These are phyloP conservation scores for Drosophila nigromelanica DNA, from an alignment of 1,140 invertebrate genomes.

Conservation along the genomic window DNA sequence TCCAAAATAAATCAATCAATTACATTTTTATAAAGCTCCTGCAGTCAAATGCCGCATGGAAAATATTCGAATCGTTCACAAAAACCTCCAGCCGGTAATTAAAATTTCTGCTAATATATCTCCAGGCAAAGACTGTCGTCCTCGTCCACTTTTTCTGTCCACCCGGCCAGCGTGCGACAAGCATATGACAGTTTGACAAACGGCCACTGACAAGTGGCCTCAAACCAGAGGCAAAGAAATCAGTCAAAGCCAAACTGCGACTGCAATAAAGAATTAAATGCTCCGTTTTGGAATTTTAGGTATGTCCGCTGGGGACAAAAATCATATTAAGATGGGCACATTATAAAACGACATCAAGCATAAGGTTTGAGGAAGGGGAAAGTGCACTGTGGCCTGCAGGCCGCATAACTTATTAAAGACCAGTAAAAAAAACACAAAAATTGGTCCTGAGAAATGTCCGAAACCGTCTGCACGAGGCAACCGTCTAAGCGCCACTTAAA, in stretches of 20 bases:
- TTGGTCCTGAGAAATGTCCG: slow-evolving; percentile 62
- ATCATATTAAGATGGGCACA: slow-evolving; percentile 79
- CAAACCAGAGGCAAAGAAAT: not conserved
- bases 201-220: slow-evolving; percentile 58
- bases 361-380: too few relatives aligned
- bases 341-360: slow-evolving; percentile 71
- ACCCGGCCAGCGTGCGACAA: slow-evolving; percentile 63
- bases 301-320: slow-evolving; percentile 77
- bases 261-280: slow-evolving; percentile 43
- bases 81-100: slow-evolving; percentile 54
- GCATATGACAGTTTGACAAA: slow-evolving; percentile 82
- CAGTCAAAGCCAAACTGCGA: not conserved
- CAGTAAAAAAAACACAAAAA: slow-evolving; percentile 51
- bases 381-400: slow-evolving; percentile 19
- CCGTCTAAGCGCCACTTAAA: slow-evolving; percentile 77
- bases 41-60: slow-evolving; percentile 51
- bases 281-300: slow-evolving; percentile 70
- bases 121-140: slow-evolving; percentile 11
- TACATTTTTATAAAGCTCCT: slow-evolving; percentile 73
- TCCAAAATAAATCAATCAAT: slow-evolving; percentile 78
- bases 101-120: slow-evolving; percentile 83
- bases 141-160: slow-evolving; percentile 18
- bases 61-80: slow-evolving; percentile 56
- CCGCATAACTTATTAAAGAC: slow-evolving; percentile 63
- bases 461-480: slow-evolving; percentile 47